phyloP scores from a whole-genome alignment of 2,797 vertebrate species.

The Pogoniulus pusillus region DNA sequence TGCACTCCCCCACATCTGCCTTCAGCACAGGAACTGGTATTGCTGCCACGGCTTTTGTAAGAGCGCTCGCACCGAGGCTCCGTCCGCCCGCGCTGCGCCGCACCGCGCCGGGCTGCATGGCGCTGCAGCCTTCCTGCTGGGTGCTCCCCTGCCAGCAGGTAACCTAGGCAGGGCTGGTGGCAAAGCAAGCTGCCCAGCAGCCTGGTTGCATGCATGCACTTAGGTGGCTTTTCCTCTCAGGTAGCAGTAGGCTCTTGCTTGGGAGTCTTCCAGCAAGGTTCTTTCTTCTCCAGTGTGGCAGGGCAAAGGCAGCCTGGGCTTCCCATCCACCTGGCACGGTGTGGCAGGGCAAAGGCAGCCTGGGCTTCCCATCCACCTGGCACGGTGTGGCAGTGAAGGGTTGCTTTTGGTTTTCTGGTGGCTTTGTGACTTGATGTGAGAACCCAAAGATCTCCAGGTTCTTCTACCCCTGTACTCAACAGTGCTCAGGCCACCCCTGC shows the following conservation, averaged over 20 bases:
- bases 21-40: conserved; percentile 66
- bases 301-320: background rate
- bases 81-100: background rate
- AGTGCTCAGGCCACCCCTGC: too few relatives aligned
- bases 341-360: background rate
- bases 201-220: background rate
- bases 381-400: background rate
- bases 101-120: conserved; percentile 29
- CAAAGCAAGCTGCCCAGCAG: background rate
- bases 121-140: background rate
- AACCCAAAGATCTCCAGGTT: background rate
- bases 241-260: background rate
- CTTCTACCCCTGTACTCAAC: too few relatives aligned
- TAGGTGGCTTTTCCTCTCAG: background rate
- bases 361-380: background rate
- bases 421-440: background rate
- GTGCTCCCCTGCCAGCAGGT: conserved; percentile 7
- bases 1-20: conserved; percentile 54
- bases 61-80: background rate
- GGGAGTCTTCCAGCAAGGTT: background rate
- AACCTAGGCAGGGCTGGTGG: background rate
- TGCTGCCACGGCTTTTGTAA: conserved; percentile 45
- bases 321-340: too few relatives aligned
- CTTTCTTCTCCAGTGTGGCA: background rate
- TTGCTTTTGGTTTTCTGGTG: background rate